These are phyloP conservation scores for Hypercompe scribonia DNA, from an alignment of 2,888 invertebrate genomes.

Conservation along the genomic window DNA sequence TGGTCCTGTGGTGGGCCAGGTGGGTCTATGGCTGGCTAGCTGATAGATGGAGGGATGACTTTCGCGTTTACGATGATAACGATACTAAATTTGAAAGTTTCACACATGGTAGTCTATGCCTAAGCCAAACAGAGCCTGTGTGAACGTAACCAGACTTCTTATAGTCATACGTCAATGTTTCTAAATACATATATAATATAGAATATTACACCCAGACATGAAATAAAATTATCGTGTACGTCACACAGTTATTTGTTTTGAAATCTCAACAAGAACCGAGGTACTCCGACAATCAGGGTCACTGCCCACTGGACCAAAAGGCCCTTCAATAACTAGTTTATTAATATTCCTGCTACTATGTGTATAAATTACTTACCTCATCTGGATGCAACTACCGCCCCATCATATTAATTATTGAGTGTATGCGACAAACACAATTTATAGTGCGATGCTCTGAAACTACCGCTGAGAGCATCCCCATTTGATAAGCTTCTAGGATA, in stretches of 20 bases:
- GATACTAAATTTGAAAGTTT: no score
- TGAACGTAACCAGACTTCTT: no score
- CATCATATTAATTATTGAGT: slow-evolving; percentile 15
- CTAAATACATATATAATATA: no score
- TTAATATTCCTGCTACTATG: not conserved
- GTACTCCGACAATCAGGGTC: not conserved
- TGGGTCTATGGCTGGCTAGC: no score
- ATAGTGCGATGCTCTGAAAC: slow-evolving; percentile 2
- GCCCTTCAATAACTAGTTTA: not conserved
- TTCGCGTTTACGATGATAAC: no score
- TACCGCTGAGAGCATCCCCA: not conserved
- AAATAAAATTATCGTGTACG: no score
- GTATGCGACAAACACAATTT: slow-evolving; percentile 16
- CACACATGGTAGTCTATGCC: no score
- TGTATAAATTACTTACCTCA: not conserved
- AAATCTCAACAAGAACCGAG: not conserved
- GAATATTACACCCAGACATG: no score
- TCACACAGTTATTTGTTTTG: not conserved
- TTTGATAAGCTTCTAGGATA: slow-evolving; percentile 4
- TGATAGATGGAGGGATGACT: no score
- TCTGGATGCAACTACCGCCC: not conserved
- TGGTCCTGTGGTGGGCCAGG: no score
- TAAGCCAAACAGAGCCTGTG: no score
- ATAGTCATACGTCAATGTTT: no score
- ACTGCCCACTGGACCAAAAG: not conserved